Evolutionary conservation across 23 tunicate genomes (phyloP).

Genomic region (Phallusia fumigata): DNA sequence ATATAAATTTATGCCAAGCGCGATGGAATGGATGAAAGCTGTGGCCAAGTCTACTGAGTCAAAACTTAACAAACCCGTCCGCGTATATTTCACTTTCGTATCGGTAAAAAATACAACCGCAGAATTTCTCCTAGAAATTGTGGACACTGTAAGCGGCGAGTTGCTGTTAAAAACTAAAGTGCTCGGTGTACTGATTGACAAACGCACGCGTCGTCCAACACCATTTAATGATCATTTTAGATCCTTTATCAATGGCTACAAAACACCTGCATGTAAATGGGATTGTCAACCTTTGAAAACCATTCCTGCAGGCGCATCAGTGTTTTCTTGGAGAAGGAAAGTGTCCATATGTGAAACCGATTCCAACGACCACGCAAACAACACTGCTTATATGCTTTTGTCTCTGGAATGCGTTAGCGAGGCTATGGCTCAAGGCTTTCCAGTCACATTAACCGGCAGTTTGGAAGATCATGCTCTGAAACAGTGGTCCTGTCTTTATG

Average conservation of each 20-base stretch:
- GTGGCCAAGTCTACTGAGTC: not conserved
- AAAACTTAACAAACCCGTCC: not conserved
- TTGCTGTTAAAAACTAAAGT: not conserved
- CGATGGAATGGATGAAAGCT: not conserved
- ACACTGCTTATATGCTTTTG: not conserved
- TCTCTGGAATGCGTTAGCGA: not conserved
- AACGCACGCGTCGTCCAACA: not conserved
- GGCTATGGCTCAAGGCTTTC: not conserved
- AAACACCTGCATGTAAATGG: not conserved
- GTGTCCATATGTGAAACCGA: not conserved
- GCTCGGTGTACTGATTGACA: not conserved
- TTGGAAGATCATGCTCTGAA: not conserved
- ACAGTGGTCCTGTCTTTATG: not conserved
- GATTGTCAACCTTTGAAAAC: not conserved
- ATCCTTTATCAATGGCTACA: not conserved
- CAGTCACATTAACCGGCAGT: not conserved
- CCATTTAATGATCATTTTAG: not conserved
- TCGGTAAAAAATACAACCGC: not conserved
- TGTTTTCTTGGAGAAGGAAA: slow-evolving; percentile 1
- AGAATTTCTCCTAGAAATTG: not conserved
- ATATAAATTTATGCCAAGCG: not conserved
- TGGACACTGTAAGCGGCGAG: not conserved
- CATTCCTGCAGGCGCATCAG: not conserved
- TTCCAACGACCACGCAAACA: not conserved
- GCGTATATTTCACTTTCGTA: not conserved